Evolutionary conservation across 2,888 invertebrate genomes (phyloP), one percentile per base, ranked within the genome.

Genomic region (Saturnia japonica): DNA sequence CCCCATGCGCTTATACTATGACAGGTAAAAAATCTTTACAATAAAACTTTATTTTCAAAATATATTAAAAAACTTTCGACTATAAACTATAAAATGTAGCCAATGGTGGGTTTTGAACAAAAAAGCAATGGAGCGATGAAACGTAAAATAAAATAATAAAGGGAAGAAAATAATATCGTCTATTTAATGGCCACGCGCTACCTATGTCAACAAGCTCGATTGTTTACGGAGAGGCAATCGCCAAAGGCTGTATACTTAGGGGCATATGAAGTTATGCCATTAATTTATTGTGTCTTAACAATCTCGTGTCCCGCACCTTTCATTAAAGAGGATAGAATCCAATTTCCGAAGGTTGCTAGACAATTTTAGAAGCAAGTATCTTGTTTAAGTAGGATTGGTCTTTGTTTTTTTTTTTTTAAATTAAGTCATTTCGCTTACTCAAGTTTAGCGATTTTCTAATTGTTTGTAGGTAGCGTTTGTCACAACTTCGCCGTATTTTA

Each of bases 181-280:
- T 47, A 22, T 68, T 57, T 68, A 16, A n/a, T 68, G 54, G 34
- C 68, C 54, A 16, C 47, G 1, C n/a, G 19, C 19, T 28, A 51
- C 68, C 68, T 68, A 51, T 68, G 57, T 54, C 40, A 68, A 68
- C 68, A 68, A 28, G 42, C 40, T 28, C 47, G 68, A 68, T 68
- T 68, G 68, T 68, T 68, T 68, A 51, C 68, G n/a, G n/a, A 34
- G 22, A 54, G 51, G 68, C 54, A 68, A 68, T 68, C 40, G 40
- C 68, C 54, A 25, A 54, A 22, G 68, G 68, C 54, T 54, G 54
- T 54, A 16, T 54, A 40, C 28, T 68, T 68, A 68, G 54, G 54
- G n/a, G n/a, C 19, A 12, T 54, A 68, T 54, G 47, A 68, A 40
- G 54, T 68, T 51, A 54, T 54, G 19, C 40, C 40, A 47, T 54